These are phyloP conservation scores for Nezara viridula DNA, from an alignment of 2,888 invertebrate species.

Conservation along the genomic window DNA sequence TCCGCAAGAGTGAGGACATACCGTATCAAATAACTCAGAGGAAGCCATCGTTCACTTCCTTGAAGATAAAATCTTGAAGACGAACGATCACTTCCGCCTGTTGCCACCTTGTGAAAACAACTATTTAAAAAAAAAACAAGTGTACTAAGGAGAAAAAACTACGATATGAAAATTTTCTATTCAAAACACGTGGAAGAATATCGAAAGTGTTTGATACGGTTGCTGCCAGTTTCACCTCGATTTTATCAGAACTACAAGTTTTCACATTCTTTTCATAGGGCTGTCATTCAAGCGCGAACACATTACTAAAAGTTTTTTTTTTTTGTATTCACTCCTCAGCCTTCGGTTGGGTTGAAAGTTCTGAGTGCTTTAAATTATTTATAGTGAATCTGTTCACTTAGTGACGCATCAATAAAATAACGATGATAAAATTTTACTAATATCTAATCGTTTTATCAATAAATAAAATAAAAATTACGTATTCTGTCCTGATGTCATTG, in stretches of 20 bases:
- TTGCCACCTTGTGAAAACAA: background rate
- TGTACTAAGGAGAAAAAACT: background rate
- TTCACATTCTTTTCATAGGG: conserved; percentile 1
- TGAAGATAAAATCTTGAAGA: background rate
- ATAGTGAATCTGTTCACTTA: too few species aligned
- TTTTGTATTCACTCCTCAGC: background rate
- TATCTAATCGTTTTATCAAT: background rate
- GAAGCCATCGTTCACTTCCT: background rate
- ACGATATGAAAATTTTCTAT: background rate
- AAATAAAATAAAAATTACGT: background rate
- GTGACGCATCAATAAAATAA: background rate
- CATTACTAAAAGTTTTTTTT: background rate
- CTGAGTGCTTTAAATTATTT: background rate
- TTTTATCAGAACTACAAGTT: conserved; percentile 6
- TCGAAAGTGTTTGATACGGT: conserved; percentile 24
- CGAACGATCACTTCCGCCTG: conserved; percentile 26
- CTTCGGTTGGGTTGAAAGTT: background rate
- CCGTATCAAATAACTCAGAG: background rate
- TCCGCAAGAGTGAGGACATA: background rate
- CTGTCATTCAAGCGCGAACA: background rate
- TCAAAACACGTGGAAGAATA: background rate
- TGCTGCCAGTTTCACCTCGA: background rate
- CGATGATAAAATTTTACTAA: background rate
- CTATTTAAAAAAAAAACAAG: background rate
- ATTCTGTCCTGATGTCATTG: background rate